Conservation (phyloP, 2,888 invertebrate genomes). For the Apamea anceps region DNA sequence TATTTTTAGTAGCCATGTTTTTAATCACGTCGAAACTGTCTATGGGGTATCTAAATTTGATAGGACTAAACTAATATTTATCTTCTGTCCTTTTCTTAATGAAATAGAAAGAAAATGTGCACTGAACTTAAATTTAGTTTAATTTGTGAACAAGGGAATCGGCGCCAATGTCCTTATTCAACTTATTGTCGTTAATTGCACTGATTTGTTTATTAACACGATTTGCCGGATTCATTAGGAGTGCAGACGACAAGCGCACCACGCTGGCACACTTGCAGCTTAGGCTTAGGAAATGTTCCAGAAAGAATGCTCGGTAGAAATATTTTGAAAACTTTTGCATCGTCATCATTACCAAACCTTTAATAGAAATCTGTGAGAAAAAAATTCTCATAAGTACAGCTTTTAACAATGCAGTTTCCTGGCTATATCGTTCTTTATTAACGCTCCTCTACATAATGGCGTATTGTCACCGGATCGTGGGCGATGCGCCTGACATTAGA, state of each 20-base stretch:
- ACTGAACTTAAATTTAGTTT: too few relatives aligned
- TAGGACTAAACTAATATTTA: too few relatives aligned
- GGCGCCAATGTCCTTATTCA: not conserved
- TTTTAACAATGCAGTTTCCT: conserved; percentile 32
- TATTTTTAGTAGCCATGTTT: too few relatives aligned
- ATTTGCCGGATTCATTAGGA: not conserved
- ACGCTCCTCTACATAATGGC: conserved; percentile 41
- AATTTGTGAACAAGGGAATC: too few relatives aligned
- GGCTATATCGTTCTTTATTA: conserved; percentile 32
- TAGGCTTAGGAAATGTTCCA: not conserved
- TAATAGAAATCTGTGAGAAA: conserved; percentile 24
- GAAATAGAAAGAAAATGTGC: too few relatives aligned
- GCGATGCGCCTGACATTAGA: conserved; percentile 51
- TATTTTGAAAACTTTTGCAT: conserved; percentile 4
- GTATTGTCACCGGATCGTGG: conserved; percentile 54
- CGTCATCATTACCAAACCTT: conserved; percentile 12
- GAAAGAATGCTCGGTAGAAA: not conserved
- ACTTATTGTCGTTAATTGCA: too few relatives aligned
- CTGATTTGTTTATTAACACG: too few relatives aligned
- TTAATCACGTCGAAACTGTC: too few relatives aligned
- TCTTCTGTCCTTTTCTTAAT: too few relatives aligned
- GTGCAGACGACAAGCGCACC: not conserved
- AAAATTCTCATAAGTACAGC: conserved; percentile 21
- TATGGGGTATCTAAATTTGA: too few relatives aligned
- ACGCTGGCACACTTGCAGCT: not conserved